Percentiles rank a stretch among this genome's conserved stretches.
Evolutionary conservation across 2,888 invertebrate genomes (phyloP).

Genomic region (Xestia xanthographa): DNA sequence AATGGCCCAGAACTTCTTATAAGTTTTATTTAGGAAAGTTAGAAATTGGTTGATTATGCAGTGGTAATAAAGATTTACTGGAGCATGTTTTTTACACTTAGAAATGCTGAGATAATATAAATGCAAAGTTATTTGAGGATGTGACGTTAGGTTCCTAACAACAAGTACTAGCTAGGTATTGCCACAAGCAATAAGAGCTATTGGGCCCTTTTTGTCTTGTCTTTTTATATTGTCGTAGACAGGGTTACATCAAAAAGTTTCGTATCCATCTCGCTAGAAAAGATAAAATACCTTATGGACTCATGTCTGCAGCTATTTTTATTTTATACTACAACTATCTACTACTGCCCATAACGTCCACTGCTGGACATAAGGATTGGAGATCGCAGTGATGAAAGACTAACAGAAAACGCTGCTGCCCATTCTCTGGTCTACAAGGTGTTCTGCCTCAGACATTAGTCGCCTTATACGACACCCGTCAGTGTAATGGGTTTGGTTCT

Average conservation of each 20-base stretch:
- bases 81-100: neutral
- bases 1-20: neutral
- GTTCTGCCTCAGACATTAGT: no score
- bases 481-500: no score
- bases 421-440: no score
- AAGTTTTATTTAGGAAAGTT: neutral
- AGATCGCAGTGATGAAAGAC: no score
- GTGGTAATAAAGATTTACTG: neutral
- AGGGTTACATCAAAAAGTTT: slow-evolving; percentile 17
- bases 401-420: no score
- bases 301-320: slow-evolving; percentile 1
- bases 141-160: no score
- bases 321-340: no score
- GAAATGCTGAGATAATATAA: neutral
- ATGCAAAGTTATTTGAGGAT: neutral
- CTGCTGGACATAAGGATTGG: no score
- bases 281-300: neutral
- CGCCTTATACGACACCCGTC: no score
- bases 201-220: slow-evolving; percentile 9
- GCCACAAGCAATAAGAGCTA: slow-evolving; percentile 15
- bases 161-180: neutral
- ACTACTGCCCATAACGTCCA: no score
- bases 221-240: slow-evolving; percentile 1
- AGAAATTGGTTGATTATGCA: neutral
- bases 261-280: slow-evolving; percentile 16